phyloP scores from a whole-genome alignment of 2,888 invertebrate species.

The Hirtodrosophila histrioides region DNA sequence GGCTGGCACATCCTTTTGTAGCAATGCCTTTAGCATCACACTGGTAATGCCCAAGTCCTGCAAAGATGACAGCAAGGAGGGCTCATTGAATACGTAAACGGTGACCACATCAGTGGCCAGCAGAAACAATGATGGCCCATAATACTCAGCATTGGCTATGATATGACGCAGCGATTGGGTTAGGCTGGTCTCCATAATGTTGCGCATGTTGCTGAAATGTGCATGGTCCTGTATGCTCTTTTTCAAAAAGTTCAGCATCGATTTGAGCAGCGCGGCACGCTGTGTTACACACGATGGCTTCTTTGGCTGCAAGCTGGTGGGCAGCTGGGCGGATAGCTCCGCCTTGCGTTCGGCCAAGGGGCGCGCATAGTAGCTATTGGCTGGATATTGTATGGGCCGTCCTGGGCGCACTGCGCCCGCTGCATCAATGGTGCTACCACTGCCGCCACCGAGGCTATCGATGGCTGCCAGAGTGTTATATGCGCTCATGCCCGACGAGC shows the following conservation, averaged over 20 bases:
- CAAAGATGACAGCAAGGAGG: conserved; percentile 91
- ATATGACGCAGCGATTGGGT: conserved; percentile 92
- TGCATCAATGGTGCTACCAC: neutral
- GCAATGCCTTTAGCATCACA: conserved; percentile 92
- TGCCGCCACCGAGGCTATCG: conserved; percentile 9
- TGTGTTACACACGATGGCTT: conserved; percentile 86
- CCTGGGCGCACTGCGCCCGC: conserved; percentile 2
- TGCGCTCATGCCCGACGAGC: conserved; percentile 15
- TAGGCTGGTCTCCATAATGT: conserved; percentile 93
- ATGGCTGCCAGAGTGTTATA: conserved; percentile 20
- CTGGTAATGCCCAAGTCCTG: conserved; percentile 94
- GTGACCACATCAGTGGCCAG: conserved; percentile 94
- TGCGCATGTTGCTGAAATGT: conserved; percentile 92
- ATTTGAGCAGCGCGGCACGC: conserved; percentile 92
- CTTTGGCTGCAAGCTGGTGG: conserved; percentile 67
- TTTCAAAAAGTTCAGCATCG: conserved; percentile 94
- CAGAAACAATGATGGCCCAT: conserved; percentile 93
- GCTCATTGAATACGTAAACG: conserved; percentile 93
- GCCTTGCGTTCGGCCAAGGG: conserved; percentile 75
- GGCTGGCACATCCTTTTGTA: conserved; percentile 92
- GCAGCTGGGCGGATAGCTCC: conserved; percentile 53
- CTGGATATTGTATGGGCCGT: conserved; percentile 60
- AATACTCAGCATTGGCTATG: conserved; percentile 95
- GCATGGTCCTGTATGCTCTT: conserved; percentile 92
- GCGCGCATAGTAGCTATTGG: conserved; percentile 73